Evolutionary conservation across 2,888 invertebrate species (phyloP), one percentile per base, ranked within the genome.

Genomic region (Drosophila neoperkinsi): DNA sequence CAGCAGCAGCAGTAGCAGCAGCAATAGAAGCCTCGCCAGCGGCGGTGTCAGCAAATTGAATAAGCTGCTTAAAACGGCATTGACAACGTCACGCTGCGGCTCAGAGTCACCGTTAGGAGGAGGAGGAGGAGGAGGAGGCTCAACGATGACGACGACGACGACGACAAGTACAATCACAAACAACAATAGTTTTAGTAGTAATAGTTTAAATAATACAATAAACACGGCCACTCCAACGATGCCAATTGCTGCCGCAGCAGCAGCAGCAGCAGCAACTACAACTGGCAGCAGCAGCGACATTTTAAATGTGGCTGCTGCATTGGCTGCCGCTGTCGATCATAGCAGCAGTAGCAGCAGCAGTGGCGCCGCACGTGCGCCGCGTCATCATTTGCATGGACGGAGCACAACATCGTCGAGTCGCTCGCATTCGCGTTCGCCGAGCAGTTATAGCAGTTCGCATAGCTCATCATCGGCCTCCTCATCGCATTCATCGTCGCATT

Each of bases 361-460:
- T 21, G 46, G 46, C 46, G 46, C 46, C 25, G 25, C 16, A 16
- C 82, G 86, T 58, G 81, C 79, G 34, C 79, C 77, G 50, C 89
- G 88, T 53, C 87, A 88, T 77, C 82, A 90, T 80, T 75, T 90
- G 69, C 92, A 92, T 71, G 94, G 94, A 51, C 91, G 92, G 41
- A 93, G 93, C 88, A 94, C 94, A 82, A 94, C 94, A 66, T 94
- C 94, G 71, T 94, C 94, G 74, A 94, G 94, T 89, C 93, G 94
- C 86, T 94, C 95, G 75, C 94, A 94, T 90, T 94, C 94, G 62
- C 94, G 94, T 58, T 93, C 93, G 70, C 93, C 93, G 72, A 93
- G 93, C 88, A 93, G 93, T 80, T 93, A 93, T 78, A 93, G 93
- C 89, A 93, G 93, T 67, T 93, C 93, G 77, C 93, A 93, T 71